Evolutionary conservation across 92 coral and sea anemone genomes (phyloP).

Genomic region (Palythoa grandiflora): DNA sequence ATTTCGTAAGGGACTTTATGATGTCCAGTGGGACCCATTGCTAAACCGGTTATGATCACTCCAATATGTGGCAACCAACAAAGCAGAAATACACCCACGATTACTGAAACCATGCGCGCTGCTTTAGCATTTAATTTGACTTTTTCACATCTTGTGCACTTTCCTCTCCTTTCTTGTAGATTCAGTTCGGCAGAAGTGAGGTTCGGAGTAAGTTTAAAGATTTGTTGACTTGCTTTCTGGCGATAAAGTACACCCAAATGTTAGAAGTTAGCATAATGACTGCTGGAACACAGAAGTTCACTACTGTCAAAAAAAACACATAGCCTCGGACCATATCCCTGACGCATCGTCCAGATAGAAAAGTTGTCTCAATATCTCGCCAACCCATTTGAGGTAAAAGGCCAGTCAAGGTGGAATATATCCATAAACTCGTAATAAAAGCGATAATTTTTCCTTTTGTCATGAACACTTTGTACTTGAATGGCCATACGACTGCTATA

Average conservation of each 20-base stretch:
- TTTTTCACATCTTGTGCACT: slow-evolving; percentile 28
- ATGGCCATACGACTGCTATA: slow-evolving; percentile 76
- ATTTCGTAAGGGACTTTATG: slow-evolving; percentile 59
- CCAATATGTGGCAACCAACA: slow-evolving; percentile 89
- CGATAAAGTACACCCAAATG: slow-evolving; percentile 70
- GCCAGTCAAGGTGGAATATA: slow-evolving; percentile 68
- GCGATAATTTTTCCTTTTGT: slow-evolving; percentile 56
- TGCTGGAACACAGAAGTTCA: slow-evolving; percentile 81
- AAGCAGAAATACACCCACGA: slow-evolving; percentile 77
- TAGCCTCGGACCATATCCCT: slow-evolving; percentile 59
- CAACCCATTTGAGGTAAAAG: slow-evolving; percentile 83
- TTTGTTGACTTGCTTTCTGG: slow-evolving; percentile 71
- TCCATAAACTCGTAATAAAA: slow-evolving; percentile 67
- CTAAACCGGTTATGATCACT: slow-evolving; percentile 58
- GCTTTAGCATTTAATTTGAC: slow-evolving; percentile 81
- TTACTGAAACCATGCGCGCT: slow-evolving; percentile 78
- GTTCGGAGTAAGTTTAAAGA: slow-evolving; percentile 46
- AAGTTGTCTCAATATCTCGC: slow-evolving; percentile 46
- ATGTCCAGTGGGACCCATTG: slow-evolving; percentile 44
- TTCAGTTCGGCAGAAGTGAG: slow-evolving; percentile 17
- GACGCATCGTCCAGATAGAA: slow-evolving; percentile 38
- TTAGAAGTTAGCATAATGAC: slow-evolving; percentile 71
- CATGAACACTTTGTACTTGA: slow-evolving; percentile 72
- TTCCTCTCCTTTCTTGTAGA: slow-evolving; percentile 23
- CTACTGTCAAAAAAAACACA: slow-evolving; percentile 58